Evolutionary conservation across 2,113 vertebrate species (phyloP).

Genomic region (Toxotes jaculatrix): DNA sequence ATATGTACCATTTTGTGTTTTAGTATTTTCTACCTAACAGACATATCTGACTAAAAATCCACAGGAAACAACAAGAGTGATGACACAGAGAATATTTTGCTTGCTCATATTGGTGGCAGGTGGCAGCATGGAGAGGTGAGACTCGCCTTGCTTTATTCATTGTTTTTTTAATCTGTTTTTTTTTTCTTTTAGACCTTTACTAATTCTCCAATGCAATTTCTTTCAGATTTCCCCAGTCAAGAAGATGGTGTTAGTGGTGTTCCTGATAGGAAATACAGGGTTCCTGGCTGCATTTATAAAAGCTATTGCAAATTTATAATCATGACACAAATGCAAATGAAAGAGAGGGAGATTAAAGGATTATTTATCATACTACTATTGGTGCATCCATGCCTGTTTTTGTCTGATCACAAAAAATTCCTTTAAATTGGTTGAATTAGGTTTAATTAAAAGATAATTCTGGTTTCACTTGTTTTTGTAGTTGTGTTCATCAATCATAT

Average conservation of each 20-base stretch:
- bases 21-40: not conserved
- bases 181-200: not conserved
- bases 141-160: not conserved
- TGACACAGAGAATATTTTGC: constrained; percentile 85
- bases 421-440: not conserved
- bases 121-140: constrained; percentile 81
- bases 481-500: too few species aligned
- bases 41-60: constrained; percentile 1
- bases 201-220: not conserved
- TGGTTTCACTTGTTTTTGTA: too few species aligned
- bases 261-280: constrained; percentile 86
- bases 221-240: constrained; percentile 87
- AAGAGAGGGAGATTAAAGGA: too few species aligned
- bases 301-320: constrained; percentile 81
- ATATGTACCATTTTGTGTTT: not conserved
- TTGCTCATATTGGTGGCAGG: constrained; percentile 50
- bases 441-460: not conserved
- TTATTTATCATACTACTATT: too few species aligned
- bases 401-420: not conserved
- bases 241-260: constrained; percentile 84
- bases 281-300: constrained; percentile 85
- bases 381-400: too few species aligned
- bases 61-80: constrained; percentile 83
- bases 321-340: not conserved
- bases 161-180: not conserved